Evolutionary conservation across 92 coral and sea anemone genomes (phyloP).

Genomic region (Bergia sp.): DNA sequence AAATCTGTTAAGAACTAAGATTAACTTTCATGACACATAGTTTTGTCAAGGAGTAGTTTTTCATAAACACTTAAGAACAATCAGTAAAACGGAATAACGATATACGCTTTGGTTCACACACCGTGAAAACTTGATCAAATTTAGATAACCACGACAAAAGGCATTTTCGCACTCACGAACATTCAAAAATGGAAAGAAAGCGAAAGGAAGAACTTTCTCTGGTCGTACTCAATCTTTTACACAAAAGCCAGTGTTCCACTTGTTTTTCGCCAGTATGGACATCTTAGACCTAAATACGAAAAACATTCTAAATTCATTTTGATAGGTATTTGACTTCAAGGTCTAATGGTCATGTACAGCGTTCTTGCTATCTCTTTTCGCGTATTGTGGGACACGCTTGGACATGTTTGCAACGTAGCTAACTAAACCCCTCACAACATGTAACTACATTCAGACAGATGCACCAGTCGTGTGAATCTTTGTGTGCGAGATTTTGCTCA

Average conservation of each 20-base stretch:
- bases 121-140: conserved; percentile 43
- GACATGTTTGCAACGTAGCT: conserved; percentile 2
- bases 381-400: background rate
- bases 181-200: conserved; percentile 10
- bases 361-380: background rate
- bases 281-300: background rate
- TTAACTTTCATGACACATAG: background rate
- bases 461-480: background rate
- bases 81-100: conserved; percentile 28
- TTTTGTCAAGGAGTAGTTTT: background rate
- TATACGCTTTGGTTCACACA: conserved; percentile 20
- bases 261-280: background rate
- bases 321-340: background rate
- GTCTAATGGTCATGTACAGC: conserved; percentile 1
- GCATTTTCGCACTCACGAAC: conserved; percentile 39
- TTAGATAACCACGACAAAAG: conserved; percentile 41
- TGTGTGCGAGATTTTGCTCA: background rate
- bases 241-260: background rate
- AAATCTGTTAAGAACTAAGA: background rate
- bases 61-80: conserved; percentile 27
- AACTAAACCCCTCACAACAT: background rate
- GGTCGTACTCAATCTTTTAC: background rate
- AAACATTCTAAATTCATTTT: background rate
- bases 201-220: background rate
- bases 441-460: background rate